Evolutionary conservation across 2,888 invertebrate genomes (phyloP).

Genomic region (Tipula helvola): DNA sequence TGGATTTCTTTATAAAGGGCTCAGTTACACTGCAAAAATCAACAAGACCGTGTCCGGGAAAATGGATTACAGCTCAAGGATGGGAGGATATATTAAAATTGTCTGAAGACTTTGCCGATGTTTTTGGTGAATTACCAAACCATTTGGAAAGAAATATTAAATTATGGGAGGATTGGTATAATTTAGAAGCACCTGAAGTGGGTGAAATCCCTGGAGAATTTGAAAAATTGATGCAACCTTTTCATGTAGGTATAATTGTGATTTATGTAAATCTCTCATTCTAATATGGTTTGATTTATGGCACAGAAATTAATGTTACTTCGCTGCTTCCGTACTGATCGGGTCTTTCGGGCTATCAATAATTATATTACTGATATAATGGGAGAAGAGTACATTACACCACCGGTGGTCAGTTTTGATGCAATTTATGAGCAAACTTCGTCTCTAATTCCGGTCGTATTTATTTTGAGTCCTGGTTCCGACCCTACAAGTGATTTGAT

Average conservation of each 20-base stretch:
- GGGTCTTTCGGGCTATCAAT: conserved; percentile 74
- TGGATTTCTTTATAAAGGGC: conserved; percentile 88
- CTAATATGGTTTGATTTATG: conserved; percentile 22
- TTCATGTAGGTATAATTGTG: conserved; percentile 31
- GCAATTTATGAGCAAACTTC: conserved; percentile 76
- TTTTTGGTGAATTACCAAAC: conserved; percentile 52
- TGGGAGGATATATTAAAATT: conserved; percentile 79
- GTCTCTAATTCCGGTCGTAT: conserved; percentile 75
- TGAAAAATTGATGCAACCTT: conserved; percentile 47
- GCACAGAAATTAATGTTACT: conserved; percentile 62
- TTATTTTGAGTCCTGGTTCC: conserved; percentile 87
- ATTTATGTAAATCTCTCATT: not conserved
- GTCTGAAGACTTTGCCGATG: conserved; percentile 49
- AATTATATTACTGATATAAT: conserved; percentile 69
- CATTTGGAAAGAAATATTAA: conserved; percentile 42
- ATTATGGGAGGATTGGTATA: conserved; percentile 67
- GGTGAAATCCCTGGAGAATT: conserved; percentile 57
- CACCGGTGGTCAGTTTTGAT: conserved; percentile 70
- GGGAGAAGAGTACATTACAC: conserved; percentile 81
- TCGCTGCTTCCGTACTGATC: conserved; percentile 80
- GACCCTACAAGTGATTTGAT: conserved; percentile 81
- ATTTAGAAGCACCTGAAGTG: conserved; percentile 70
- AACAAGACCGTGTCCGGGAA: conserved; percentile 46
- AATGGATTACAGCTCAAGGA: conserved; percentile 58
- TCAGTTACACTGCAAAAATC: conserved; percentile 67